Evolutionary conservation across 2,113 vertebrate genomes (phyloP), one percentile per base, ranked within the genome.

Genomic region (Eublepharis macularius): DNA sequence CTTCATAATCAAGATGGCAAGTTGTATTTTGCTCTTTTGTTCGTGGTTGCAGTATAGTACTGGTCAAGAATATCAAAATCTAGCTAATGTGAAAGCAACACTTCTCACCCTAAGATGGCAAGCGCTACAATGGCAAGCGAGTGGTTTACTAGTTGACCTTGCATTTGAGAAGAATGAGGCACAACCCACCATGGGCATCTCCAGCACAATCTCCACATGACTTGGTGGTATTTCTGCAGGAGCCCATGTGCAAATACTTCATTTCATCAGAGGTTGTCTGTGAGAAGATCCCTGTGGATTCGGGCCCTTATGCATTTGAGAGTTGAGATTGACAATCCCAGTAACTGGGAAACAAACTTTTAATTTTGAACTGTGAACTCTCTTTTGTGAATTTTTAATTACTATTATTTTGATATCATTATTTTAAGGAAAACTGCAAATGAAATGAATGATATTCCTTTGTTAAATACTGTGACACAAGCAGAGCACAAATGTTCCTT

Each of bases 401-500:
- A 57, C 16, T 74, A 32, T 51, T 75, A 32, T 14, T 39, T 75
- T 75, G 26, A 41, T 39, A 43, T 60, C 60, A 74, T 74, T 74
- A 45, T 83, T 74, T 63, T 24, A 83, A 29, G 34, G 17, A 74
- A 63, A 81, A 84, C 57, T 75, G 8, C 60, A 39, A 45, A 1
- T 65, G 69, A 0, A 3, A 83, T 0, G 0, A 47, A 21, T 4
- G 17, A 78, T 66, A 85, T 86, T 85, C 39, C 80, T 49, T 29
- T 29, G 16, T 63, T 34, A 26, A 14, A 66, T 41, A 19, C 12
- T n/a, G 0, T 32, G 4, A 51, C 39, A 51, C 21, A 54, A 79
- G 73, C 39, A 83, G 21, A 87, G 34, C 24, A 47, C 21, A 82
- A 51, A 87, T 82, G 90, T n/a, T 14, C 16, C 39, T 32, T 14